Percentiles rank a stretch among this genome's conserved stretches.
phyloP scores from a whole-genome alignment of 2,113 vertebrate genomes.

The Clarias magur region DNA sequence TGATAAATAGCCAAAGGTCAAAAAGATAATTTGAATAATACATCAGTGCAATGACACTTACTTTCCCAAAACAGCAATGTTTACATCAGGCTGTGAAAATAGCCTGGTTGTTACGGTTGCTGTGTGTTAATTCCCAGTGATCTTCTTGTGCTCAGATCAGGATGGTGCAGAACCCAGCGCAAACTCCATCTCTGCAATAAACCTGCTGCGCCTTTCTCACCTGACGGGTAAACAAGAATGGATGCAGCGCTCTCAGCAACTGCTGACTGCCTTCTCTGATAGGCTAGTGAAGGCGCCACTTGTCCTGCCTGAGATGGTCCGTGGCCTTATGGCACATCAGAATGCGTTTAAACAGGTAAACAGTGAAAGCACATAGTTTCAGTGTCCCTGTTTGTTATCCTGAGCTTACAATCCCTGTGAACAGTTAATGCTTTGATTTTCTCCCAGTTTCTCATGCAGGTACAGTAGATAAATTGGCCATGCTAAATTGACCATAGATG shows the following conservation, averaged over 20 bases:
- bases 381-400: background rate
- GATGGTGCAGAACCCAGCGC: slow-evolving; percentile 90
- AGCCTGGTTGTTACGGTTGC: slow-evolving; percentile 3
- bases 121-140: background rate
- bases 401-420: background rate
- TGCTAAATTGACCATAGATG: background rate
- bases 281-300: slow-evolving; percentile 82
- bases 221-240: slow-evolving; percentile 81
- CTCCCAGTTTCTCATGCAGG: background rate
- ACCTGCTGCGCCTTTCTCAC: slow-evolving; percentile 83
- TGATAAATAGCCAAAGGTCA: slow-evolving; percentile 42
- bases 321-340: slow-evolving; percentile 78
- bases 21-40: slow-evolving; percentile 39
- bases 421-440: background rate
- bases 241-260: slow-evolving; percentile 75
- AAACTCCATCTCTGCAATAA: slow-evolving; percentile 84
- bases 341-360: slow-evolving; percentile 85
- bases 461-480: background rate
- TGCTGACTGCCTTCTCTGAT: slow-evolving; percentile 84
- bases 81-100: slow-evolving; percentile 34
- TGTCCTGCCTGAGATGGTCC: slow-evolving; percentile 86
- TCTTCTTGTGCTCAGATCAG: slow-evolving; percentile 77
- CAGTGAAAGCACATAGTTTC: background rate
- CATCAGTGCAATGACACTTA: slow-evolving; percentile 26
- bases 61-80: slow-evolving; percentile 1